Evolutionary conservation across 2,113 vertebrate genomes (phyloP).

Genomic region (Microtus oregoni): DNA sequence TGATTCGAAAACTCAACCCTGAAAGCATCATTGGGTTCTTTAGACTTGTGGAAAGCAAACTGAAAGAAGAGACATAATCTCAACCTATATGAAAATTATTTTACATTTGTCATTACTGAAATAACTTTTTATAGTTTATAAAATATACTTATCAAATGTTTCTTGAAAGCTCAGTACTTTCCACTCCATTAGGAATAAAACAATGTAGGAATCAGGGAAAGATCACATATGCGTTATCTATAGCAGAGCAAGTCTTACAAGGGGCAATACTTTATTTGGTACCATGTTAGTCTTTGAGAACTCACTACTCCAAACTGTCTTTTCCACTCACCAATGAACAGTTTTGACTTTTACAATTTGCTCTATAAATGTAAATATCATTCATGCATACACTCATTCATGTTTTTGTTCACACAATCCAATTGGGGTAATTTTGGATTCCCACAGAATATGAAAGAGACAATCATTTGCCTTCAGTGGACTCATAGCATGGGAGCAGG

Average conservation of each 20-base stretch:
- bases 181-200: neutral
- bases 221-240: neutral
- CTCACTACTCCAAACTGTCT: neutral
- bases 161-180: constrained; percentile 22
- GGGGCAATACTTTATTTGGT: neutral
- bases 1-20: neutral
- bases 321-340: neutral
- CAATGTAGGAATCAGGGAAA: neutral
- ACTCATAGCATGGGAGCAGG: neutral
- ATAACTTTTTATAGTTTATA: neutral
- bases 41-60: neutral
- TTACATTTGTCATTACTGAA: neutral
- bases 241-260: neutral
- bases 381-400: neutral
- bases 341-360: neutral
- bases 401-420: neutral
- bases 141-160: neutral
- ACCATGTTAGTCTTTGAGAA: neutral
- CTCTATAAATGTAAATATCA: neutral
- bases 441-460: neutral
- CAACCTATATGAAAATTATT: constrained; percentile 3
- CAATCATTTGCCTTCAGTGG: neutral
- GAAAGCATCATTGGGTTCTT: neutral
- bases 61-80: constrained; percentile 20
- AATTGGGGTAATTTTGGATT: neutral